A percentile compares a stretch with the other conserved stretches of the same genome.
phyloP scores from a whole-genome alignment of 2,113 vertebrate species.

The Chinchilla lanigera region DNA sequence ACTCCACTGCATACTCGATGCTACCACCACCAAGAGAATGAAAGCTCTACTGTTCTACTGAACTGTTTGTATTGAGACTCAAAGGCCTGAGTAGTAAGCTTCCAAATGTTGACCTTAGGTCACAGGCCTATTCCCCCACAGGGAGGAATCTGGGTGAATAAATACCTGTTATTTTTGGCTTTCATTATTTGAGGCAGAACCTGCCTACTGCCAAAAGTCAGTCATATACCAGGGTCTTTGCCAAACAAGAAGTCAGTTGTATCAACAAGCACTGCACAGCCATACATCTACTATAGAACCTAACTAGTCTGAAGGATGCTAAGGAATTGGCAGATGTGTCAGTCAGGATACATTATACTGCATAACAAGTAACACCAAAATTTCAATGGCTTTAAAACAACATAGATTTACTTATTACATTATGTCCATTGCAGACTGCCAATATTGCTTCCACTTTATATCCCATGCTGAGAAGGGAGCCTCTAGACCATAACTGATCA shows the following conservation, averaged over 20 bases:
- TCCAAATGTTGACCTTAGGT: not conserved
- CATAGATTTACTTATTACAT: not conserved
- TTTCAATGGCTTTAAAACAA: not conserved
- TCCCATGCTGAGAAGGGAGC: not conserved
- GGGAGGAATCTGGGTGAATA: conserved; percentile 6
- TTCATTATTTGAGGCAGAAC: not conserved
- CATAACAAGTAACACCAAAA: not conserved
- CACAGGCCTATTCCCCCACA: not conserved
- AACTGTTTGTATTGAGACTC: not conserved
- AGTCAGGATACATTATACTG: not conserved
- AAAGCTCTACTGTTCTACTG: not conserved
- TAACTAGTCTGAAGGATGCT: not conserved
- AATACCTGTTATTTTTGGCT: not conserved
- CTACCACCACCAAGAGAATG: not conserved
- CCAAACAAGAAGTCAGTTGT: not conserved
- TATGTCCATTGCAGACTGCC: not conserved
- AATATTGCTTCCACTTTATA: not conserved
- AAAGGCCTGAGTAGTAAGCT: not conserved
- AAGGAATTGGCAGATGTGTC: not conserved
- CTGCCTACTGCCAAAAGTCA: not conserved
- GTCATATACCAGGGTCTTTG: not conserved
- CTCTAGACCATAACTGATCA: not conserved
- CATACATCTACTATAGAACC: not conserved
- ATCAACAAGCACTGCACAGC: not conserved
- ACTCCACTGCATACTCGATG: not conserved